Evolutionary conservation across 2,113 vertebrate species (phyloP).

Genomic region (Odocoileus virginianus): DNA sequence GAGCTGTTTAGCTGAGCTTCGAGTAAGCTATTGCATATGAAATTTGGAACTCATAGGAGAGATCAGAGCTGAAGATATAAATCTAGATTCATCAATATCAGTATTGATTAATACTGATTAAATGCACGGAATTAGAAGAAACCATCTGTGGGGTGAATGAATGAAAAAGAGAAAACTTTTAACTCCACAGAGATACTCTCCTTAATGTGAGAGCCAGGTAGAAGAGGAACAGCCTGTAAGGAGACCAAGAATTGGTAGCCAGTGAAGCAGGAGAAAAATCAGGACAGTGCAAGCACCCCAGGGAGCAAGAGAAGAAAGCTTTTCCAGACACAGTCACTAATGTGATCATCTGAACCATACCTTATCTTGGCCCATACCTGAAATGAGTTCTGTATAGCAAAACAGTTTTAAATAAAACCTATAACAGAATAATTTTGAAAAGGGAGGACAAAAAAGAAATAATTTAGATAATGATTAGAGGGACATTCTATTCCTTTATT

Average conservation of each 20-base stretch:
- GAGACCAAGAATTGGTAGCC: not conserved
- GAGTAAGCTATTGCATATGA: not conserved
- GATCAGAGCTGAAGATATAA: not conserved
- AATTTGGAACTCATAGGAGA: not conserved
- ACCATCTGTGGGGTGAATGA: not conserved
- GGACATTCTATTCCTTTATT: not conserved
- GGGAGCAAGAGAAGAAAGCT: not conserved
- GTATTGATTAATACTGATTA: not conserved
- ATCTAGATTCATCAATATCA: not conserved
- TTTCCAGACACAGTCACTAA: not conserved
- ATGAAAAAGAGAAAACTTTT: not conserved
- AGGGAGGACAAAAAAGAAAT: not conserved
- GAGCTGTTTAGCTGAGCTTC: not conserved
- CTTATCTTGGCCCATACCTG: not conserved
- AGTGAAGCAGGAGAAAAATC: not conserved
- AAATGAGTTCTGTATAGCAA: not conserved
- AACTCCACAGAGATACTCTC: not conserved
- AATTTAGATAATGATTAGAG: not conserved
- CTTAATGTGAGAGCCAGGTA: not conserved
- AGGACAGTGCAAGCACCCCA: rapidly evolving
- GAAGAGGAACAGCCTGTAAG: not conserved
- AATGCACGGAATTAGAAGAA: not conserved
- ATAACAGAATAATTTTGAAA: not conserved
- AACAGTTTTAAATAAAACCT: not conserved
- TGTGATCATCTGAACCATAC: not conserved